Evolutionary conservation across 2,113 vertebrate species (phyloP), one percentile per base, ranked within the genome.

Genomic region (Lophius piscatorius): DNA sequence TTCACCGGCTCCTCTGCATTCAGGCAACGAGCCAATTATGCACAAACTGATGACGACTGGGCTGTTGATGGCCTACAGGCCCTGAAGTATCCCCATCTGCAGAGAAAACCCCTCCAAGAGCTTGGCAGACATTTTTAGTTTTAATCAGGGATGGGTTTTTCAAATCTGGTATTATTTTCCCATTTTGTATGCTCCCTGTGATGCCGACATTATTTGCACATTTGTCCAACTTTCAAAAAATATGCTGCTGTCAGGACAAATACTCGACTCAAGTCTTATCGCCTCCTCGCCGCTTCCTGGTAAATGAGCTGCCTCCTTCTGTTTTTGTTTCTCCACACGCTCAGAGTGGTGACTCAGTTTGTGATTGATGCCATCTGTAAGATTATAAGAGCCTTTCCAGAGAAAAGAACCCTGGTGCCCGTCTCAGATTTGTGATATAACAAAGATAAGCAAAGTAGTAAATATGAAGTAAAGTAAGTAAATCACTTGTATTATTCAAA

Each of bases 1-100:
- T 78, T 76, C 70, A 78, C 14, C 0, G 9, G 46, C 39, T 56
- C 34, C 29, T 54, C 29, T 62, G 50, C 63, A 51, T 78, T 46
- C 29, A 68, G 31, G 29, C 59, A 81, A 51, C 54, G 63, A 51
- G 64, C 46, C 10, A 21, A 70, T 79, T 81, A 74, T 83, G 62
- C 51, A 73, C 24, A 74, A 76, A 84, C 17, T 41, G 42, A 58
- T 51, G 41, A 42, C 46, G 55, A 42, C 23, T n/a, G 23, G 18
- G 62, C 66, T 73, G 58, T 23, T 51, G 50, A 70, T 49, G 28
- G 63, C 54, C 65, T 70, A 17, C 18, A 70, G 47, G 59, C 35
- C 23, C 12, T 18, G 13, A 48, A 51, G 29, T 54, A 45, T 54
- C 51, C 63, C 23, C 56, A 2, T 48, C 52, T 31, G 46, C 59